Percentiles rank a stretch among this genome's conserved stretches.
Conservation (phyloP, 2,113 vertebrate species). For the Syrrhaptes paradoxus region DNA sequence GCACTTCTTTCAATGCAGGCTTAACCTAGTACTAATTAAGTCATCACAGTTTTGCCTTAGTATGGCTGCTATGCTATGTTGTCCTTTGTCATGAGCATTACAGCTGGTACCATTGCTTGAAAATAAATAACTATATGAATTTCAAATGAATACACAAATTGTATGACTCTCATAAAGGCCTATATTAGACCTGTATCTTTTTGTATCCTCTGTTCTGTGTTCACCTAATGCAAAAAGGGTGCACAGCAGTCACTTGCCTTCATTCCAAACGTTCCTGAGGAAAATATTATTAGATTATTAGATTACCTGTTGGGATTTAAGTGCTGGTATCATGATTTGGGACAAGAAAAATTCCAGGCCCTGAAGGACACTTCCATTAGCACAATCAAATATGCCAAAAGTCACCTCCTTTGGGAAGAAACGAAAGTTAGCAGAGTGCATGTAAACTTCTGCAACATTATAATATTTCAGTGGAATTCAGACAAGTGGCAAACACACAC, state of each 20-base stretch:
- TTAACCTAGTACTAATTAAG: neutral
- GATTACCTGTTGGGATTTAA: conserved; percentile 81
- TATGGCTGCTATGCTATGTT: neutral
- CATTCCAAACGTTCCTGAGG: neutral
- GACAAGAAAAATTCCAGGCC: conserved; percentile 78
- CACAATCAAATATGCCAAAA: conserved; percentile 78
- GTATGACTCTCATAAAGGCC: neutral
- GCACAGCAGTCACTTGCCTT: neutral
- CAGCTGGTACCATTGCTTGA: neutral
- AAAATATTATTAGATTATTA: neutral
- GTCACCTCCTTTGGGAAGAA: conserved; percentile 75
- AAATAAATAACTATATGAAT: neutral
- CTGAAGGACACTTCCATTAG: conserved; percentile 71
- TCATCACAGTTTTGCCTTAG: neutral
- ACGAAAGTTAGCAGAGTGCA: neutral
- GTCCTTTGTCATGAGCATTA: neutral
- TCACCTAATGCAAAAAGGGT: neutral
- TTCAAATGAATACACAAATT: neutral
- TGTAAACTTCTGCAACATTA: neutral
- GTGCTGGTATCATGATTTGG: conserved; percentile 77
- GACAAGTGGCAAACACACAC: fast-evolving
- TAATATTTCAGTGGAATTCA: neutral
- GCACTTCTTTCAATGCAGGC: neutral
- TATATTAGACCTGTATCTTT: neutral
- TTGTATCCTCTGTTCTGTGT: neutral